Percentiles rank a stretch among this genome's conserved stretches.
phyloP scores from a whole-genome alignment of 2,888 invertebrate species.

The Blera fallax region DNA sequence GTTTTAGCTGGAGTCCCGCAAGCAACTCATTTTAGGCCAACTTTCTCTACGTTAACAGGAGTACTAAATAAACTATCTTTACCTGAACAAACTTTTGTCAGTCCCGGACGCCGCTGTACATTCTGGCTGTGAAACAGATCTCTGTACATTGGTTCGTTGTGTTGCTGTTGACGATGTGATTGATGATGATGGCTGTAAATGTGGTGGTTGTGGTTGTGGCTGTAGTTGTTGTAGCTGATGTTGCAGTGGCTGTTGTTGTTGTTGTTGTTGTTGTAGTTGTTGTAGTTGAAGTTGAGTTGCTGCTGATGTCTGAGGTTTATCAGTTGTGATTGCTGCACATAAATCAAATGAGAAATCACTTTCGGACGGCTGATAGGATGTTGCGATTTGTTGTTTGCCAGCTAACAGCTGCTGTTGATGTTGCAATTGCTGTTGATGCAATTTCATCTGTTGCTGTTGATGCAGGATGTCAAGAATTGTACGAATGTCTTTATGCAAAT shows the following conservation, averaged over 20 bases:
- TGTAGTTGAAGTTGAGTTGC: constrained; percentile 68
- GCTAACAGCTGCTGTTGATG: constrained; percentile 73
- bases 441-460: constrained; percentile 76
- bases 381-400: constrained; percentile 74
- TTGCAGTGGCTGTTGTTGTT: constrained; percentile 58
- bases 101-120: constrained; percentile 73
- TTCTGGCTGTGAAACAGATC: constrained; percentile 77
- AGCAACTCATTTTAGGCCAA: no score
- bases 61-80: constrained; percentile 6
- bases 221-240: constrained; percentile 51
- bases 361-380: constrained; percentile 77
- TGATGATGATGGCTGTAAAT: constrained; percentile 63
- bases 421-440: constrained; percentile 74
- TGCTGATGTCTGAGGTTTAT: constrained; percentile 66
- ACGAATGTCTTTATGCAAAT: constrained; percentile 76
- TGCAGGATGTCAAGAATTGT: constrained; percentile 76
- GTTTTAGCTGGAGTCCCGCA: no score
- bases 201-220: constrained; percentile 62
- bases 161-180: constrained; percentile 54
- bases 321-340: constrained; percentile 72
- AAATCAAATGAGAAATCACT: constrained; percentile 78
- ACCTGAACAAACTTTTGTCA: constrained; percentile 76
- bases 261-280: constrained; percentile 62
- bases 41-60: no score
- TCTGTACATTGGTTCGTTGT: constrained; percentile 76